Conservation (phyloP, 2,113 vertebrate genomes). For the Axis porcinus region DNA sequence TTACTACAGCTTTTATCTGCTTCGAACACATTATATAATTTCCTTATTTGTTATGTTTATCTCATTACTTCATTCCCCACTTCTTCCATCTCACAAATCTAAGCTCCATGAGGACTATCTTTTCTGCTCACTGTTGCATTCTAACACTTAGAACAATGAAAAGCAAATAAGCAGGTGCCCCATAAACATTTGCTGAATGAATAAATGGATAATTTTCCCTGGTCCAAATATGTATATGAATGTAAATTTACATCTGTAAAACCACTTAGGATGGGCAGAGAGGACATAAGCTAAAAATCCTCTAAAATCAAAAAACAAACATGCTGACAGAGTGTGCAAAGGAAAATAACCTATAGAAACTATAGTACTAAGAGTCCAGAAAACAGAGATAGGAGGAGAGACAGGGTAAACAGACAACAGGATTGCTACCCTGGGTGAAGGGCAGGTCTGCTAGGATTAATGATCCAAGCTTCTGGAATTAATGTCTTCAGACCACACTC, state of each 20-base stretch:
- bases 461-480: not conserved
- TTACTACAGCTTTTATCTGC: not conserved
- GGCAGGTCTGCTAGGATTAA: not conserved
- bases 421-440: not conserved
- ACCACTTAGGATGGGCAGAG: not conserved
- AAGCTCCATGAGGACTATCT: not conserved
- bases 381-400: not conserved
- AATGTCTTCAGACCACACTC: not conserved
- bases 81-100: not conserved
- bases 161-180: not conserved
- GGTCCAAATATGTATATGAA: not conserved
- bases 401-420: not conserved
- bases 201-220: not conserved
- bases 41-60: not conserved
- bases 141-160: not conserved
- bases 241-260: not conserved
- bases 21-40: not conserved
- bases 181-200: not conserved
- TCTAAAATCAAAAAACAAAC: not conserved
- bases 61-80: not conserved
- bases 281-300: not conserved
- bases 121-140: not conserved
- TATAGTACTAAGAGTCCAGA: not conserved
- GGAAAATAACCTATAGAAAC: not conserved
- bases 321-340: not conserved